A percentile compares a stretch with the other conserved stretches of the same genome.
Evolutionary conservation across 2,888 invertebrate genomes (phyloP).

Genomic region (Drosophila peninsularis): DNA sequence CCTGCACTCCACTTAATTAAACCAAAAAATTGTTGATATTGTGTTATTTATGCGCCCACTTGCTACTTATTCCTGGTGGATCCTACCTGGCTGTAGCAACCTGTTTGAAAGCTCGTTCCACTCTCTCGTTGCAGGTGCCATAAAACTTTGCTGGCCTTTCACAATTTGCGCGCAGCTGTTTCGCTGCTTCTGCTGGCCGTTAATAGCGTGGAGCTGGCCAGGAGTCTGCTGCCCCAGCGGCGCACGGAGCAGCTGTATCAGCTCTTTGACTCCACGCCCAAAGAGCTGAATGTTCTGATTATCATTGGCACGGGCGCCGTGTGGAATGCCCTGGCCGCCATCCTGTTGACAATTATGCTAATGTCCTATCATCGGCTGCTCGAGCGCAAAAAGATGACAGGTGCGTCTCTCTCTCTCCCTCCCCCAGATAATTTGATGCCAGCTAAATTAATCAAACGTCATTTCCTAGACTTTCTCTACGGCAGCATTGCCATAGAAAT

Average conservation of each 20-base stretch:
- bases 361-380: slow-evolving; percentile 82
- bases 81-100: background rate
- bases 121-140: slow-evolving; percentile 71
- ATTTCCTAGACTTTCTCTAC: slow-evolving; percentile 77
- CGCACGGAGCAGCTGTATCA: slow-evolving; percentile 44
- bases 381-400: slow-evolving; percentile 81
- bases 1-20: slow-evolving; percentile 65
- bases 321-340: slow-evolving; percentile 79
- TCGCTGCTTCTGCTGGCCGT: slow-evolving; percentile 80
- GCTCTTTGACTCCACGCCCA: slow-evolving; percentile 51
- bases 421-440: slow-evolving; percentile 35
- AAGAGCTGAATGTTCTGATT: slow-evolving; percentile 67
- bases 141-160: slow-evolving; percentile 82
- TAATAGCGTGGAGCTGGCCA: slow-evolving; percentile 82
- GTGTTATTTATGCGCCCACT: slow-evolving; percentile 43
- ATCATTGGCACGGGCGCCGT: slow-evolving; percentile 73
- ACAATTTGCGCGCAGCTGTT: slow-evolving; percentile 83
- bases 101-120: background rate
- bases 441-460: slow-evolving; percentile 49
- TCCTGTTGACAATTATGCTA: slow-evolving; percentile 79
- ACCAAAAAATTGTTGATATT: slow-evolving; percentile 63
- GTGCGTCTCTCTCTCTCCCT: slow-evolving; percentile 60
- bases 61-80: slow-evolving; percentile 1
- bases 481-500: slow-evolving; percentile 69
- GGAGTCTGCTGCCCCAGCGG: slow-evolving; percentile 76